A percentile compares a stretch with the other conserved stretches of the same genome.
phyloP scores from a whole-genome alignment of 2,797 vertebrate genomes.

The Syngnathus acus region DNA sequence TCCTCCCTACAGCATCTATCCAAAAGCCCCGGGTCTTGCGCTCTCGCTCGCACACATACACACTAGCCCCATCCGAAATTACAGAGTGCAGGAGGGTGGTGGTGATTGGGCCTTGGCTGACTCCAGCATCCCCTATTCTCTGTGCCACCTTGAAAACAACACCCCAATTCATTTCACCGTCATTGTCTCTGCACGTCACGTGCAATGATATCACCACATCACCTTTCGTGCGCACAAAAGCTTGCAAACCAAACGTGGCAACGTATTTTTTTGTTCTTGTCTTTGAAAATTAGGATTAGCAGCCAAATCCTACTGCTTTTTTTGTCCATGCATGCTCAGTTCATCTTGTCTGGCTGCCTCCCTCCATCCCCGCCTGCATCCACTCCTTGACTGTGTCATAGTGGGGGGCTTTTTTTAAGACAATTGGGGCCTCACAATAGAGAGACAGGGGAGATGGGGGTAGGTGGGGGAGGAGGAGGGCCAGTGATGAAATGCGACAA shows the following conservation, averaged over 20 bases:
- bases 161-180: slow-evolving; percentile 53
- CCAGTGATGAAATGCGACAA: slow-evolving; percentile 59
- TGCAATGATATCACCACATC: neutral
- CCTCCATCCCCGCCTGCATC: slow-evolving; percentile 30
- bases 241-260: slow-evolving; percentile 4
- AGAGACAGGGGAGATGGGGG: slow-evolving; percentile 24
- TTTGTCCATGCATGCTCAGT: slow-evolving; percentile 38
- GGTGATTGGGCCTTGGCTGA: slow-evolving; percentile 15
- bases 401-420: slow-evolving; percentile 26
- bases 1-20: slow-evolving; percentile 39
- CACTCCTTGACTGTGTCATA: slow-evolving; percentile 61
- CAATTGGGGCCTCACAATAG: slow-evolving; percentile 42
- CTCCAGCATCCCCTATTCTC: slow-evolving; percentile 58
- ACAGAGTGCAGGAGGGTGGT: slow-evolving; percentile 18
- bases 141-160: slow-evolving; percentile 67
- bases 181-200: slow-evolving; percentile 44
- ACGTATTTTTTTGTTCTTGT: slow-evolving; percentile 7
- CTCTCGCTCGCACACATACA: slow-evolving; percentile 35
- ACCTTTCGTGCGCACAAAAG: slow-evolving; percentile 7
- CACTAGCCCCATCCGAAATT: slow-evolving; percentile 37
- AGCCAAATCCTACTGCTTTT: slow-evolving; percentile 12
- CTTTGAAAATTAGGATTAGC: slow-evolving; percentile 17
- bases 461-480: slow-evolving; percentile 6
- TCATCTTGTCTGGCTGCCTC: slow-evolving; percentile 11
- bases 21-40: slow-evolving; percentile 34